Percentiles rank a stretch among this genome's conserved stretches.
These are phyloP conservation scores for Styela plicata DNA, from an alignment of 23 tunicate species.

Conservation along the genomic window DNA sequence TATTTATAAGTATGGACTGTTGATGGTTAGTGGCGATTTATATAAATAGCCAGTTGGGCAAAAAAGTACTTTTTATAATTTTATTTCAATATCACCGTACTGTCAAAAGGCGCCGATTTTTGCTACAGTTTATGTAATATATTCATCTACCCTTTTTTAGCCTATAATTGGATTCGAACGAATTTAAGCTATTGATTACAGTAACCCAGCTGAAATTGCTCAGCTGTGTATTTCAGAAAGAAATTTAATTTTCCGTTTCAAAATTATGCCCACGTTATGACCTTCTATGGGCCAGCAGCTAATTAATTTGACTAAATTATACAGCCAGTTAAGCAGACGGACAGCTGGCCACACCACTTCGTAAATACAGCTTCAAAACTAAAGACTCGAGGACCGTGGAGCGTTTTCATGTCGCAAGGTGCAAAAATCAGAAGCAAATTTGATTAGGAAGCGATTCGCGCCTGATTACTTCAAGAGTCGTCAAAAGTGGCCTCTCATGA, in stretches of 20 bases:
- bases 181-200: not conserved
- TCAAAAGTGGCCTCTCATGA: not conserved
- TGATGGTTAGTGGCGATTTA: too few species aligned
- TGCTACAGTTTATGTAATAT: too few species aligned
- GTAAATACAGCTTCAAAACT: not conserved
- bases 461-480: not conserved
- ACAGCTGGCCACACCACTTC: slow-evolving; percentile 28
- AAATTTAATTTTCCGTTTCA: not conserved
- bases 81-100: too few species aligned
- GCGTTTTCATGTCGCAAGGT: not conserved
- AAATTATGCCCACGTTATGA: not conserved
- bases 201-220: not conserved
- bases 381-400: not conserved
- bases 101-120: too few species aligned
- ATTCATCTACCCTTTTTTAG: too few species aligned
- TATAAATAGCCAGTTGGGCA: too few species aligned
- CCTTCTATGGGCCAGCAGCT: not conserved
- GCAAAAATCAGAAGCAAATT: not conserved
- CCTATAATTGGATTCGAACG: too few species aligned
- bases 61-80: too few species aligned
- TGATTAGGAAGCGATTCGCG: not conserved
- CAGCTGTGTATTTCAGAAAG: not conserved
- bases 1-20: too few species aligned
- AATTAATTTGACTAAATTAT: not conserved
- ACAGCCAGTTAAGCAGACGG: slow-evolving; percentile 4